These are phyloP conservation scores for Echinarachnius parma DNA, from an alignment of 53 echinoderm and acorn worm genomes.

Conservation along the genomic window DNA sequence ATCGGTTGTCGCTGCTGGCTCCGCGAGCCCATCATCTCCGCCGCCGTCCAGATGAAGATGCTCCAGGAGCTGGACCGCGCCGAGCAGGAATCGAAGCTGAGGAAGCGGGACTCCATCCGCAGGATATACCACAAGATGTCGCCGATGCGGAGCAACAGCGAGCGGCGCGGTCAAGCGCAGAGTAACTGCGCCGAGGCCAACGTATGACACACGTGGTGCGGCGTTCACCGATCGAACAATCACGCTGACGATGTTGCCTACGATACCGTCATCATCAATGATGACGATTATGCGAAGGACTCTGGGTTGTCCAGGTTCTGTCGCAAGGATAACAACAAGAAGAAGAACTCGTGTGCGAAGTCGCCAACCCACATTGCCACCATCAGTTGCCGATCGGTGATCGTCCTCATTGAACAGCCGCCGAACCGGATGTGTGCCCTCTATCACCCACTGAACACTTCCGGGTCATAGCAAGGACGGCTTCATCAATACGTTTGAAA, in stretches of 20 bases:
- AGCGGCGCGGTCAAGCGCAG: slow-evolving; percentile 17
- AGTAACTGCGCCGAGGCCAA: slow-evolving; percentile 7
- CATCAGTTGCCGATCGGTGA: slow-evolving; percentile 40
- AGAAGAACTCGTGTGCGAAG: slow-evolving; percentile 3
- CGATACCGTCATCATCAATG: too few relatives aligned
- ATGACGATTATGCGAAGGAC: too few relatives aligned
- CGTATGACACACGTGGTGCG: slow-evolving; percentile 42
- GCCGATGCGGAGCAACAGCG: slow-evolving; percentile 13
- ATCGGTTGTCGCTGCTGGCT: slow-evolving; percentile 37
- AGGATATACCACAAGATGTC: slow-evolving; percentile 45
- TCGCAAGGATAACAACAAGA: too few relatives aligned
- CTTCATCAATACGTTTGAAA: too few relatives aligned
- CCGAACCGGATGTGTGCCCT: slow-evolving; percentile 33
- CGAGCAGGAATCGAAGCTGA: slow-evolving; percentile 33
- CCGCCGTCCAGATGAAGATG: slow-evolving; percentile 43
- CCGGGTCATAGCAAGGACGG: too few relatives aligned
- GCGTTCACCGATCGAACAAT: slow-evolving; percentile 44
- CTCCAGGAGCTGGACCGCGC: slow-evolving; percentile 28
- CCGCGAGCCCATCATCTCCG: slow-evolving; percentile 19
- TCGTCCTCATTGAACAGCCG: slow-evolving; percentile 42
- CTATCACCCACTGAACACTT: slow-evolving; percentile 27
- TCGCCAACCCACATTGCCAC: slow-evolving; percentile 24
- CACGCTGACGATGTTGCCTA: too few relatives aligned
- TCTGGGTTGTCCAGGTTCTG: too few relatives aligned
- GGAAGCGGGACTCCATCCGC: slow-evolving; percentile 36